Base-by-base conservation (phyloP, 2,113 vertebrate species). In the Larimichthys crocea region DNA sequence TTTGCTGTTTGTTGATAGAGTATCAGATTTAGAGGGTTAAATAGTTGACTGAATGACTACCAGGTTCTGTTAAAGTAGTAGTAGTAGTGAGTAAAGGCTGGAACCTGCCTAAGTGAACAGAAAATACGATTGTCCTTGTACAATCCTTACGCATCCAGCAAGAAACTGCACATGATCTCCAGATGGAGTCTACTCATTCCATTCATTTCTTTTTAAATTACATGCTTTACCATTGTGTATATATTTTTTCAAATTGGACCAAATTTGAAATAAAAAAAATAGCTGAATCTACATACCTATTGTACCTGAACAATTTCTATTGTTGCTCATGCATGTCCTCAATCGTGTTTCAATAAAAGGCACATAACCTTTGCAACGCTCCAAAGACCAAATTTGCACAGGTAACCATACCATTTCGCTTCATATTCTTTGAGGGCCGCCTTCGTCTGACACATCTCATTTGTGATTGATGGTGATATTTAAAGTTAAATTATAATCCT, bases 401-500 rank as follows among this genome's bases (percentile, higher is more conserved):
- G 40, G 61, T 15, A 55, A 42, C 72, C 5, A 10, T 50, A 22
- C 26, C 55, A 40, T 62, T 74, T 74, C 3, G 2, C 44, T 50
- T 48, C 65, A 42, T 24, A 26, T 49, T 20, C 75, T 60, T 19
- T 3, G 20, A 40, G 64, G 29, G 10, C 52, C 42, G 35, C 35
- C 35, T 35, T 44, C 2, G 75, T n/a, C 56, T 31, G 57, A 46
- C 66, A 62, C 8, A 0, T 61, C 60, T 52, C 15, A 14, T 69
- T 14, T 52, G 66, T 79, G 76, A 62, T 62, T 70, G 66, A 79
- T 63, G 66, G 19, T 61, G 22, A 63, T 55, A 52, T 46, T 70
- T 44, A 46, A 79, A 68, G 24, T 19, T 9, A 12, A 79, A 53
- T 53, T n/a, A 60, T 62, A 56, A 48, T 46, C 50, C 17, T n/a